Conservation (phyloP, 92 coral and sea anemone genomes). For the Parazoanthus atlanticus region DNA sequence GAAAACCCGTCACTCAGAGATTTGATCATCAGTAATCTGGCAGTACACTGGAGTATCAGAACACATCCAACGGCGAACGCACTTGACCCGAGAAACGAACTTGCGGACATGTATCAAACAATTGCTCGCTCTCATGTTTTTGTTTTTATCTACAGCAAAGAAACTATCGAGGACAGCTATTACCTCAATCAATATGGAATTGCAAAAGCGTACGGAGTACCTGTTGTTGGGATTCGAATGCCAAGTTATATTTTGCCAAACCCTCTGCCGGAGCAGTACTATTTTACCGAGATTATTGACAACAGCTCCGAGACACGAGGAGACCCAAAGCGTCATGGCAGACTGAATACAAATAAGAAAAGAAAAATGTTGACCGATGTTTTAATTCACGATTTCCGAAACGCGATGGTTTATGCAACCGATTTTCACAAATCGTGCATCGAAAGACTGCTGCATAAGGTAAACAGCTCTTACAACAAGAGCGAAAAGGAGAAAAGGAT, state of each 20-base stretch:
- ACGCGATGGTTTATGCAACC: conserved; percentile 90
- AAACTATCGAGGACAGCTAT: conserved; percentile 79
- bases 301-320: conserved; percentile 61
- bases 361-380: conserved; percentile 72
- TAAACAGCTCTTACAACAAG: conserved; percentile 67
- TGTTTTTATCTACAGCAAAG: conserved; percentile 88
- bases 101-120: conserved; percentile 65
- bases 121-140: conserved; percentile 82
- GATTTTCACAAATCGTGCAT: conserved; percentile 95
- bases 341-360: conserved; percentile 53
- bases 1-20: conserved; percentile 54
- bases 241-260: conserved; percentile 93
- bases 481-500: conserved; percentile 67
- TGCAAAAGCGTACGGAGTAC: conserved; percentile 86
- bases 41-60: conserved; percentile 57
- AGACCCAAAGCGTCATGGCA: conserved; percentile 57
- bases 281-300: conserved; percentile 89
- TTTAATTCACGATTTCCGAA: conserved; percentile 78
- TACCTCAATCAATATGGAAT: conserved; percentile 94
- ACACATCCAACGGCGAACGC: conserved; percentile 71
- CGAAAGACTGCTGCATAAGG: conserved; percentile 84
- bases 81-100: conserved; percentile 69
- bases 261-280: conserved; percentile 94
- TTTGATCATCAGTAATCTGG: conserved; percentile 52
- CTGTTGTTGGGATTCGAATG: conserved; percentile 86